phyloP scores from a whole-genome alignment of 2,888 invertebrate species.

The Cremastinae sp. region DNA sequence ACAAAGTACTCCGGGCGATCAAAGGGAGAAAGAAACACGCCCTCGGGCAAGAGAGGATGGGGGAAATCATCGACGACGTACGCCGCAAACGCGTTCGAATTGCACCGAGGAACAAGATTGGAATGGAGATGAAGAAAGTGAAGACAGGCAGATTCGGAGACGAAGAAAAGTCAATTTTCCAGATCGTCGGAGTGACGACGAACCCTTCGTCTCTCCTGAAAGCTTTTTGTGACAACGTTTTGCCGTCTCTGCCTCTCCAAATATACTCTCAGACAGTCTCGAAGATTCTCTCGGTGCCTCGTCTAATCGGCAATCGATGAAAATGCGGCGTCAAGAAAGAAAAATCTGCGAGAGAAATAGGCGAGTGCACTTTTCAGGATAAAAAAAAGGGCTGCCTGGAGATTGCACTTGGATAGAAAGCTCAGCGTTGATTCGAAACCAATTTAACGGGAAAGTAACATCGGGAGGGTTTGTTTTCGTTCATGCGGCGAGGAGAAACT shows the following conservation, averaged over 20 bases:
- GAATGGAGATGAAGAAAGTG: slow-evolving; percentile 22
- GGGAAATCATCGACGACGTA: slow-evolving; percentile 4
- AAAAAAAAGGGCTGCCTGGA: slow-evolving; percentile 11
- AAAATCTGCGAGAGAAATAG: background rate
- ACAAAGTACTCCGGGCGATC: too few species aligned
- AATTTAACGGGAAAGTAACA: too few species aligned
- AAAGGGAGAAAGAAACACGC: too few species aligned
- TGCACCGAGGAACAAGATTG: slow-evolving; percentile 13
- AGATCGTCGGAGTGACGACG: slow-evolving; percentile 45
- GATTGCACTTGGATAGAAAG: background rate
- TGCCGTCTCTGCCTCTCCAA: background rate
- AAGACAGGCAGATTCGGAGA: slow-evolving; percentile 23
- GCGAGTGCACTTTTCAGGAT: too few species aligned
- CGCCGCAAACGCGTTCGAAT: slow-evolving; percentile 4
- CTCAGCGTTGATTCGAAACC: background rate
- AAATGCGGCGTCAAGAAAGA: background rate
- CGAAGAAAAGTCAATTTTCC: slow-evolving; percentile 44
- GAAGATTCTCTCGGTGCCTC: slow-evolving; percentile 11
- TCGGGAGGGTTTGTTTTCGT: too few species aligned
- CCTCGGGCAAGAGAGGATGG: background rate
- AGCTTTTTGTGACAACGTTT: background rate
- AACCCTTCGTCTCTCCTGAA: slow-evolving; percentile 26
- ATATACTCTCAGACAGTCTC: slow-evolving; percentile 1
- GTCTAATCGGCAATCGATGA: slow-evolving; percentile 42
- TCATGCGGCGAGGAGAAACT: too few species aligned